These are phyloP conservation scores for Microtus ochrogaster DNA, from an alignment of 2,113 vertebrate species.

Conservation along the genomic window DNA sequence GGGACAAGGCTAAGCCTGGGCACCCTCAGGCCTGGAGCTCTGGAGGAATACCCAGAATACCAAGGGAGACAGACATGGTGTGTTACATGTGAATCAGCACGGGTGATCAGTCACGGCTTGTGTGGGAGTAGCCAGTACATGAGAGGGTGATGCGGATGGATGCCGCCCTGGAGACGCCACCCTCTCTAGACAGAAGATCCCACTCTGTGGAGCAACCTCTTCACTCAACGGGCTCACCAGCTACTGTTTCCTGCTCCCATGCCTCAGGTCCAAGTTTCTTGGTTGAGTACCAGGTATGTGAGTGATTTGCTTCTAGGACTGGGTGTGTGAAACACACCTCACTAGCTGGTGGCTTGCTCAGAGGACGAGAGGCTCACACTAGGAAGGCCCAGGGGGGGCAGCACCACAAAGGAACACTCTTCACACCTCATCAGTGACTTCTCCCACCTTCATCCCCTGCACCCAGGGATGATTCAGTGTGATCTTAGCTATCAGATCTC, in stretches of 20 bases:
- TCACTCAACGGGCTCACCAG: background rate
- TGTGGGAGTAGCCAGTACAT: background rate
- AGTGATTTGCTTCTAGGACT: background rate
- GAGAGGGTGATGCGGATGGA: background rate
- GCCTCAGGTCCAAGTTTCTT: background rate
- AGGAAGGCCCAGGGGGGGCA: background rate
- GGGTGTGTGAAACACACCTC: background rate
- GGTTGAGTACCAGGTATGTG: background rate
- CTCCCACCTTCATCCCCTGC: background rate
- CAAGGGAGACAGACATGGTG: background rate
- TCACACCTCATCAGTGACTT: background rate
- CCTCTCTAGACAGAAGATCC: background rate
- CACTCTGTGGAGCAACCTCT: background rate
- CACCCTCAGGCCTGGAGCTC: background rate
- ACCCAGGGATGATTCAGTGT: background rate
- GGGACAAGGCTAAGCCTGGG: background rate
- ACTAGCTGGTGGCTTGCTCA: background rate
- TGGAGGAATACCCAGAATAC: background rate
- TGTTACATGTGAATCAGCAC: background rate
- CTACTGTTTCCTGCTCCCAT: accelerated
- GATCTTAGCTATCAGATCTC: background rate
- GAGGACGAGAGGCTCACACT: background rate
- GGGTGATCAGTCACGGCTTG: background rate
- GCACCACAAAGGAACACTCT: background rate
- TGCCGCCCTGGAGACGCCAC: background rate